Conservation (phyloP, 2,888 invertebrate species). For the Phania funesta region DNA sequence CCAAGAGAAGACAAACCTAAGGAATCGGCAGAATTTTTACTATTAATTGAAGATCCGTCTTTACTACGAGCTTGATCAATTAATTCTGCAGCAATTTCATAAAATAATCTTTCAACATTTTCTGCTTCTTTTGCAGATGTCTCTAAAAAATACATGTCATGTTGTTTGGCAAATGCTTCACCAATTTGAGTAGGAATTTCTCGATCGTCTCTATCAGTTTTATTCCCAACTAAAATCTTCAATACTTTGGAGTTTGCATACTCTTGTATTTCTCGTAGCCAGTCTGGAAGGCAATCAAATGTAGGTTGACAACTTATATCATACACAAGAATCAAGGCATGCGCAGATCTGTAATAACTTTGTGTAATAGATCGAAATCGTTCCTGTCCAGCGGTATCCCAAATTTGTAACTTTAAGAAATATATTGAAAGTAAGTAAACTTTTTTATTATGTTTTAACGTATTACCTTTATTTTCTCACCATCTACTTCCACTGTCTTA, state of each 20-base stretch:
- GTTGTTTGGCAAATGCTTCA: constrained; percentile 96
- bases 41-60: constrained; percentile 80
- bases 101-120: constrained; percentile 97
- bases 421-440: not conserved
- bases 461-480: constrained; percentile 93
- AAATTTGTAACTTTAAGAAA: constrained; percentile 92
- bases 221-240: constrained; percentile 87
- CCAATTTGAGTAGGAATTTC: constrained; percentile 95
- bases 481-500: constrained; percentile 98
- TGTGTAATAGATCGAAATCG: constrained; percentile 98
- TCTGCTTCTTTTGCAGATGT: constrained; percentile 99
- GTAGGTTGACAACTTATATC: constrained; percentile 99
- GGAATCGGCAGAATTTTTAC: constrained; percentile 71
- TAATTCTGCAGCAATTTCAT: constrained; percentile 96
- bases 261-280: constrained; percentile 98
- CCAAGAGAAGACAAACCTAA: constrained; percentile 72
- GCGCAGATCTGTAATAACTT: constrained; percentile 98
- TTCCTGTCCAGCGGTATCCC: constrained; percentile 99
- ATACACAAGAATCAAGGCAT: constrained; percentile 97
- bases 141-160: constrained; percentile 98
- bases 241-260: constrained; percentile 94
- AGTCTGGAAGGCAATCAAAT: constrained; percentile 97
- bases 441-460: not conserved
- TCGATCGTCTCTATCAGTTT: constrained; percentile 97
- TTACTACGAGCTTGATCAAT: constrained; percentile 95